phyloP scores from a whole-genome alignment of 2,113 vertebrate genomes.

The Salvelinus alpinus region DNA sequence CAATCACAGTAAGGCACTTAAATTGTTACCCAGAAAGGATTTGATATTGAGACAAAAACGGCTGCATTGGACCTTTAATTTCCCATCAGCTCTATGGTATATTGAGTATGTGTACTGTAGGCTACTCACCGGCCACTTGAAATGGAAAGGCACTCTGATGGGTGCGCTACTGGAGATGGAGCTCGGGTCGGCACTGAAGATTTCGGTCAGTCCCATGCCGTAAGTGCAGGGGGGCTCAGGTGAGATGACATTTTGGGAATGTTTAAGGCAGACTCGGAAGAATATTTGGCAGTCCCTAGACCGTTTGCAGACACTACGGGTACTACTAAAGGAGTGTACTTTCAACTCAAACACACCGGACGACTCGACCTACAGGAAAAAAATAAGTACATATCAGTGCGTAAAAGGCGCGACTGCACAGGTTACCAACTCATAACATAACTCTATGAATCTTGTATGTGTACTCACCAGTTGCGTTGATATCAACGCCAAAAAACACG shows the following conservation, averaged over 20 bases:
- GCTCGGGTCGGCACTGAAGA: slow-evolving; percentile 62
- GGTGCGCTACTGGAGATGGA: slow-evolving; percentile 71
- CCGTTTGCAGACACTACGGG: slow-evolving; percentile 57
- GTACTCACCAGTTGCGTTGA: slow-evolving; percentile 64
- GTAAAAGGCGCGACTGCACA: not conserved
- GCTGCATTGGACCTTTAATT: no score
- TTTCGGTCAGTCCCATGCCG: slow-evolving; percentile 74
- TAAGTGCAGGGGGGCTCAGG: slow-evolving; percentile 82
- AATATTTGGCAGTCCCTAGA: slow-evolving; percentile 77
- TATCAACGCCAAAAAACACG: slow-evolving; percentile 55
- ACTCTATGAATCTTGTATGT: not conserved
- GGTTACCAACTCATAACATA: not conserved
- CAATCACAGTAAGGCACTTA: no score
- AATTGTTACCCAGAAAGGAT: no score
- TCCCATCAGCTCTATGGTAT: no score
- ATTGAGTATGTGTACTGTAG: no score
- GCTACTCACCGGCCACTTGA: slow-evolving; percentile 86
- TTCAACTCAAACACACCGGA: slow-evolving; percentile 87
- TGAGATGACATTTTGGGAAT: slow-evolving; percentile 74
- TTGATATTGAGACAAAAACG: no score
- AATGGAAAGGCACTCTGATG: slow-evolving; percentile 77
- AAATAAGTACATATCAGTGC: slow-evolving; percentile 15
- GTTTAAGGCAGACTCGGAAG: slow-evolving; percentile 86
- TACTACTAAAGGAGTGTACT: slow-evolving; percentile 78
- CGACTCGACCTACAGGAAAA: slow-evolving; percentile 61